phyloP scores from a whole-genome alignment of 1,140 invertebrate species.

The Pinna nobilis region DNA sequence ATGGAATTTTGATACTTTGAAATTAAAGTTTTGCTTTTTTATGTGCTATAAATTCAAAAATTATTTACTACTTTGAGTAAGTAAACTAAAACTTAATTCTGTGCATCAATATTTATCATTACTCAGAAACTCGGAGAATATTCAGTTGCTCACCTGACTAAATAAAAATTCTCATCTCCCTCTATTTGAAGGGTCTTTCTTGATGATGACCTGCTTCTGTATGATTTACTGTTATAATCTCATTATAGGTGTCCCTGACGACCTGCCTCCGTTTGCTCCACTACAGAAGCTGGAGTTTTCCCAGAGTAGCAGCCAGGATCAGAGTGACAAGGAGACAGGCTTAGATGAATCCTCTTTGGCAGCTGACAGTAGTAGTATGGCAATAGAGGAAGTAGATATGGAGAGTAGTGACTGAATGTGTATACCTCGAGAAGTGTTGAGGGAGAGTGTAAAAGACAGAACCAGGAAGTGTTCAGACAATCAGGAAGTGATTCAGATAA shows the following conservation, averaged over 20 bases:
- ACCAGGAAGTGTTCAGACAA: no score
- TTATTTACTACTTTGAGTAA: no score
- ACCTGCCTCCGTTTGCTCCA: constrained; percentile 35
- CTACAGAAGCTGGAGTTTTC: constrained; percentile 37
- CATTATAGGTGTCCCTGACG: constrained; percentile 36
- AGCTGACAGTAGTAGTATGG: constrained; percentile 57
- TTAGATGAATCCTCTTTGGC: constrained; percentile 37
- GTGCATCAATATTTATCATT: neutral
- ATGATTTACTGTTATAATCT: neutral
- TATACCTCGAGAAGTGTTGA: neutral
- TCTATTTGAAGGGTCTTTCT: neutral
- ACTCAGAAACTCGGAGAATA: neutral
- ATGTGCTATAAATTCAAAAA: no score
- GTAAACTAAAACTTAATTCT: no score
- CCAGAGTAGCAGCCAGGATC: constrained; percentile 26
- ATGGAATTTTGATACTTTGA: no score
- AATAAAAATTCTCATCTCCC: neutral
- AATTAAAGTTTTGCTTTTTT: no score
- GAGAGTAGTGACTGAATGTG: constrained; percentile 13
- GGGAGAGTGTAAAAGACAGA: neutral
- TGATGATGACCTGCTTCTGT: neutral
- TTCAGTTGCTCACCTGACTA: neutral
- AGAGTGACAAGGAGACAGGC: constrained; percentile 25
- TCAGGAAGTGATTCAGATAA: neutral
- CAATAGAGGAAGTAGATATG: constrained; percentile 68